phyloP scores from a whole-genome alignment of 1,140 invertebrate genomes.

The Eufriesea mexicana region DNA sequence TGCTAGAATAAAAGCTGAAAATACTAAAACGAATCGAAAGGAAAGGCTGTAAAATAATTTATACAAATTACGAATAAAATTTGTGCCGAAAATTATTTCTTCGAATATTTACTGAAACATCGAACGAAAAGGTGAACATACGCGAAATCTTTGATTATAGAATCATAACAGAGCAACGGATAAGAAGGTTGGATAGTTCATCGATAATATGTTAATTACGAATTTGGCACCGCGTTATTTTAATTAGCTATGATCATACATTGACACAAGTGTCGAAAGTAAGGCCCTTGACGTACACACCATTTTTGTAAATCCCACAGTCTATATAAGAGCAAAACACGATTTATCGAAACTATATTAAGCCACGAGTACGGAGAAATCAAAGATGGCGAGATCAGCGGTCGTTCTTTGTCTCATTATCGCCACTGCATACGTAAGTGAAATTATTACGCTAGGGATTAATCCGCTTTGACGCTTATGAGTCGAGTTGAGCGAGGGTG shows the following conservation, averaged over 20 bases:
- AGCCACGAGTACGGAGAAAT: not conserved
- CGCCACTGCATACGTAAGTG: slow-evolving; percentile 59
- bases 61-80: no score
- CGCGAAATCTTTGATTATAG: no score
- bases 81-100: no score
- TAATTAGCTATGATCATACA: not conserved
- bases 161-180: no score
- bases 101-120: no score
- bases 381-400: slow-evolving; percentile 57
- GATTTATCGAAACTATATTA: not conserved
- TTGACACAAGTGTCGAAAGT: slow-evolving; percentile 44
- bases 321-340: slow-evolving; percentile 38
- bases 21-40: no score
- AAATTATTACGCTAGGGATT: not conserved
- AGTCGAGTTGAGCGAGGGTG: no score
- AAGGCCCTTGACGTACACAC: not conserved
- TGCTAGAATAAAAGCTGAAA: no score
- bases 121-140: no score
- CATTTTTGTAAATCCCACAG: not conserved
- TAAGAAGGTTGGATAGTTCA: no score
- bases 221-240: not conserved
- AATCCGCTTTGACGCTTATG: not conserved
- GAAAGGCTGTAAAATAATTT: no score
- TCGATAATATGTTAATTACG: not conserved
- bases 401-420: slow-evolving; percentile 41